Base-by-base conservation (phyloP, 2,888 invertebrate genomes). In the Eutolmus rufibarbis region DNA sequence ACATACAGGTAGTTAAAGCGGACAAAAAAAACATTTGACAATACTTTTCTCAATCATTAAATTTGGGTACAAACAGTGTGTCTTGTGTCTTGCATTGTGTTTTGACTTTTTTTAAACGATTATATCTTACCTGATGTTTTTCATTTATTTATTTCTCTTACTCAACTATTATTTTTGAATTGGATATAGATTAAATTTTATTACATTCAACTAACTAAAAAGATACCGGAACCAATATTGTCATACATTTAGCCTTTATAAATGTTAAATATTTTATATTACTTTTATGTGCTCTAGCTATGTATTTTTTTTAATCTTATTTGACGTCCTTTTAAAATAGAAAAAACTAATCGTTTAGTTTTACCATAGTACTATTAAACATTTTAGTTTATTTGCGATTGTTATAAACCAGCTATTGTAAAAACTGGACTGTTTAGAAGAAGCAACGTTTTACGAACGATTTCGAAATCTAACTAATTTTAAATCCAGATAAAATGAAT, bases 141-240 rank as follows among this genome's bases (percentile, higher is more conserved):
- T 56, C 14, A 8, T 19, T 16, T 37, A n/a, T 82, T 57, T 82
- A 66, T 8, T 81, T 40, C 8, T 78, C 43, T 51, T 66, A 28
- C 12, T 66, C 66, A 66, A 66, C 66, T 66, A 66, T 28, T 66
- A 19, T 37, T 40, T 16, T 76, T n/a, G 76, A 76, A 37, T 76
- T 76, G 31, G 57, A 51, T 31, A 31, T 51, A n/a, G 66, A 57
- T 57, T 57, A 37, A 82, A 82, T 78, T 34, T 57, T 23, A 51
- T 57, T 82, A 82, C 82, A 82, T 82, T 57, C 56, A 82, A 82
- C 57, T 19, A 82, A 82, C 82, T 82, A 82, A 82, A 37, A 82
- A 82, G 66, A 82, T 82, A 82, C 82, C 82, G 82, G 82, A 57
- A 82, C 82, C 82, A 57, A 57, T 46, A 28, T 37, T 82, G 19